Conservation (phyloP, 2,113 vertebrate species). For the Anarhynchus alexandrinus region DNA sequence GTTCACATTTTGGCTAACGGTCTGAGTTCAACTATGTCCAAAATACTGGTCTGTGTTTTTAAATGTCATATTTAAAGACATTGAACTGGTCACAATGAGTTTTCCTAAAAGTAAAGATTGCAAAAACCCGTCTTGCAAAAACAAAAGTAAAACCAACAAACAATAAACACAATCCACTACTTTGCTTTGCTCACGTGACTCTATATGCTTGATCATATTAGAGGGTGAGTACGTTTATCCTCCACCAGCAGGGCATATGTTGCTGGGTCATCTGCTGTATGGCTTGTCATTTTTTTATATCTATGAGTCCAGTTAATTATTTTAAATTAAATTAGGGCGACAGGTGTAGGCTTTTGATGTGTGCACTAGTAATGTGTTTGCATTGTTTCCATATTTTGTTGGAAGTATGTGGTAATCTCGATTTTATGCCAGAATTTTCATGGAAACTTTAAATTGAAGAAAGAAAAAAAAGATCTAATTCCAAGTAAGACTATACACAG, state of each 20-base stretch:
- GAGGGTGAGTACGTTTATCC: background rate
- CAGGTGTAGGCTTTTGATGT: background rate
- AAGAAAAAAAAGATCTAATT: background rate
- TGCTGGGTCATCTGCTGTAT: background rate
- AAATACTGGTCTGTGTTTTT: background rate
- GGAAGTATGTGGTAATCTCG: background rate
- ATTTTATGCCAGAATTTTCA: background rate
- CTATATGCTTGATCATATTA: conserved; percentile 19
- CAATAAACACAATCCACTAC: background rate
- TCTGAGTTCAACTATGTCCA: background rate
- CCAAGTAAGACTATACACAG: background rate
- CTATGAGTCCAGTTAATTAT: background rate
- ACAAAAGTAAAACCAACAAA: background rate
- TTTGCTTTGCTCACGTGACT: background rate
- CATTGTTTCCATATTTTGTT: background rate
- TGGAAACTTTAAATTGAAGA: background rate
- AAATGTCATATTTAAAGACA: background rate
- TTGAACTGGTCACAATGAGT: background rate
- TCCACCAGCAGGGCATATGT: background rate
- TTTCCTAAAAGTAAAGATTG: background rate
- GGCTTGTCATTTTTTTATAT: background rate
- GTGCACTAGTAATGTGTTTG: background rate
- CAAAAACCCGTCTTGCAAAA: background rate
- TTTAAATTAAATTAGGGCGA: background rate
- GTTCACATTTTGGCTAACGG: background rate